A percentile compares a stretch with the other conserved stretches of the same genome.
Evolutionary conservation across 2,113 vertebrate genomes (phyloP).

Genomic region (Phylloscopus whistleri): DNA sequence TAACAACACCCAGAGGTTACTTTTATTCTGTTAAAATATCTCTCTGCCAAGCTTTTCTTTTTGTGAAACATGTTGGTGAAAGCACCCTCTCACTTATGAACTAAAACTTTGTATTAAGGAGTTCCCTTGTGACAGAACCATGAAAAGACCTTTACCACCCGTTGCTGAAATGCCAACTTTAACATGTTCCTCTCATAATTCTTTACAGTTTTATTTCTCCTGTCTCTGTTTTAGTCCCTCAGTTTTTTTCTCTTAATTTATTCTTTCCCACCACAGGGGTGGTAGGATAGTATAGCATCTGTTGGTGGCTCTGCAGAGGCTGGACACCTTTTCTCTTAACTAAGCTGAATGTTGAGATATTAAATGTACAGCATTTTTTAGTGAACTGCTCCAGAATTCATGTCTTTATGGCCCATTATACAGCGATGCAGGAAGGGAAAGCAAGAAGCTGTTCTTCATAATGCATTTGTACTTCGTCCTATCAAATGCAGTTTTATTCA

Average conservation of each 20-base stretch:
- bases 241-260: not conserved
- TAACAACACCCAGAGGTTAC: not conserved
- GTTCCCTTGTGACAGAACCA: not conserved
- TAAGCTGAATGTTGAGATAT: not conserved
- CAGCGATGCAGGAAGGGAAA: not conserved
- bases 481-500: not conserved
- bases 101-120: not conserved
- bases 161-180: not conserved
- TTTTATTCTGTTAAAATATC: not conserved
- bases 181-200: not conserved
- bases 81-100: not conserved
- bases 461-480: not conserved
- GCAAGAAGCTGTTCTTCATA: not conserved
- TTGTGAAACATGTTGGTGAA: not conserved
- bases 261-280: not conserved
- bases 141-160: not conserved
- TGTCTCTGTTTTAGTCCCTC: not conserved
- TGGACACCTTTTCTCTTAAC: not conserved
- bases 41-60: not conserved
- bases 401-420: not conserved
- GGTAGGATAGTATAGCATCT: not conserved
- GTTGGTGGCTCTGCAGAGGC: not conserved
- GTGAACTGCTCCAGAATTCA: not conserved
- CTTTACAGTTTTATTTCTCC: not conserved
- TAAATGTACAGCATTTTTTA: not conserved